Base-by-base conservation (phyloP, 2,888 invertebrate genomes). In the Formica aserva region DNA sequence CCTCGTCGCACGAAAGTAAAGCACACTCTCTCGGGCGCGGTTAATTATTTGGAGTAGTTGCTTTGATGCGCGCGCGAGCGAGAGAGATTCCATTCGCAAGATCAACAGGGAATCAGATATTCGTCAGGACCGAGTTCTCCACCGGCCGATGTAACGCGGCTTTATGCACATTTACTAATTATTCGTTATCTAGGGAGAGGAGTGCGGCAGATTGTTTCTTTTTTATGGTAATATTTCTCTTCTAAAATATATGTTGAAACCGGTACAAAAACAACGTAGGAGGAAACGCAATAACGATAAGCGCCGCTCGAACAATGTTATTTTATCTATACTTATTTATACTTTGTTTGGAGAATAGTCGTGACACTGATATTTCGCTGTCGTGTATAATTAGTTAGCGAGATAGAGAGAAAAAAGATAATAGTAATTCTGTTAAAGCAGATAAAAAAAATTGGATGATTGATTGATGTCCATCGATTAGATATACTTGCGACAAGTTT, bases 41-140 rank as follows among this genome's bases (percentile, higher is more conserved):
- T 82, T 89, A 90, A 92, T 92, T 90, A 91, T 87, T 87, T 75
- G 84, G 86, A 92, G 92, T 91, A 85, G 87, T 84, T 84, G 88
- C 91, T 91, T 91, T 71, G 85, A 83, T 76, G 83, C 57, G 26
- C 55, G 18, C 35, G 82, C 85, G 32, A 62, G 29, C 22, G 45
- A 65, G 77, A 41, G 76, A 65, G 57, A 65, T n/a, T 63, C 26
- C 35, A 18, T 62, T 45, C 62, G 29, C 63, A 26, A 38, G 71
- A 71, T 57, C n/a, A 38, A 29, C 26, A 13, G 5, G 41, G 41
- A 41, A 41, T 41, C 45, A 35, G 75, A 65, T 65, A 75, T 65
- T 63, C n/a, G 45, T 32, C 65, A 45, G 65, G 6, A 65, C 45
- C 5, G 29, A 57, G 55, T 77, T 55, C n/a, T 8, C 13, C 76